Evolutionary conservation across 2,113 vertebrate species (phyloP), one percentile per base, ranked within the genome.

Genomic region (Tragelaphus imberbis): DNA sequence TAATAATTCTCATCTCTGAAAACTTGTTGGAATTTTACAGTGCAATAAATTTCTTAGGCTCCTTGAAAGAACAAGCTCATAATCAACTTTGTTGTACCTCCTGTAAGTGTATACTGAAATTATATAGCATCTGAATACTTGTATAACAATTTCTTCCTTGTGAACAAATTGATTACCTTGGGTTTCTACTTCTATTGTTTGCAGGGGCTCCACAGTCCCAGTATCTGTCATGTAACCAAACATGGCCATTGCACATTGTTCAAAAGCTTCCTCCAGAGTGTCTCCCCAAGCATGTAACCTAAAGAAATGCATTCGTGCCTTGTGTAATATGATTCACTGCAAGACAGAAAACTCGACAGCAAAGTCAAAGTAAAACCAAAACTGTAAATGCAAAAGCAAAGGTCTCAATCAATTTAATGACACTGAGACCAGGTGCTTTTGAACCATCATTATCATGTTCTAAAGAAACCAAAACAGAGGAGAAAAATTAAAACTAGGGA

Each of bases 191-290:
- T 99, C 99, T 1, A 99, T 61, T 1, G 99, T 99, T 14, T 99
- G 99, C 51, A 99, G 95, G 0, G 99, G 99, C 53, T 99, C 99
- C 93, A 99, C 99, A 0, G 99, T 99, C 97, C 99, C 99, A 0
- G 99, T 99, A 36, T 99, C 99, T 0, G 99, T 99, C 99, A 99
- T 99, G 98, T 99, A 99, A 61, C 99, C 99, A 95, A 99, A 99
- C 99, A 99, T 99, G 86, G 99, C 99, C 99, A 99, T 99, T 19
- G 98, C 99, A 65, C 99, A 99, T 94, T 99, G 99, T 94, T 99
- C 99, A 97, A 99, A 99, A 0, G 99, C 99, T 98, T 99, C 99
- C 90, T 99, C 99, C 98, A 99, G 77, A 0, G 99, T 99, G 7
- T 99, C 98, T 14, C 99, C 99, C 99, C 99, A 99, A 1, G 99